Conservation (phyloP, 2,888 invertebrate genomes). For the Troilus luridus region DNA sequence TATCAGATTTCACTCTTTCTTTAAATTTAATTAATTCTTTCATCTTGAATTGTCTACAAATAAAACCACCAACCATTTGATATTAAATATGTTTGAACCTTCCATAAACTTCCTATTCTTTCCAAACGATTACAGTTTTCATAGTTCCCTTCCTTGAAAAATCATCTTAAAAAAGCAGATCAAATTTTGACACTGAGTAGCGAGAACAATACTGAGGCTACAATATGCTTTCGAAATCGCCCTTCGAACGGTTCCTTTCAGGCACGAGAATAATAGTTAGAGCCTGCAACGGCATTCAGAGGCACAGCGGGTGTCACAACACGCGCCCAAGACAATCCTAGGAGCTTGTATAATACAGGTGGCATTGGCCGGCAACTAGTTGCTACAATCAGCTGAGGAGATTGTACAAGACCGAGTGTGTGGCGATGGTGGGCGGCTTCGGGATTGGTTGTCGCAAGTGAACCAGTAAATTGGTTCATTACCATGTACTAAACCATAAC, state of each 20-base stretch:
- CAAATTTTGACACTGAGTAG: not conserved
- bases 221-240: slow-evolving; percentile 34
- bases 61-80: not conserved
- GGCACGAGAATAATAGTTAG: slow-evolving; percentile 13
- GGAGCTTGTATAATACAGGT: slow-evolving; percentile 9
- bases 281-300: not conserved
- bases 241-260: slow-evolving; percentile 10
- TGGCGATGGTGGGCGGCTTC: not conserved
- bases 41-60: too few relatives aligned
- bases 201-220: not conserved
- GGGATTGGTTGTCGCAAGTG: not conserved
- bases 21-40: too few relatives aligned
- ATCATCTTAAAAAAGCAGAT: not conserved
- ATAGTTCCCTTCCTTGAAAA: not conserved
- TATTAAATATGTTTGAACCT: not conserved
- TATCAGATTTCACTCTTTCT: too few relatives aligned
- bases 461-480: too few relatives aligned
- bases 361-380: slow-evolving; percentile 5
- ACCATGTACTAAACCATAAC: too few relatives aligned
- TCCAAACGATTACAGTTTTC: not conserved
- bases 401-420: not conserved
- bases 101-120: not conserved
- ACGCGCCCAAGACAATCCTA: slow-evolving; percentile 12
- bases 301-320: slow-evolving; percentile 16
- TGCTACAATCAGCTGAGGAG: not conserved